Conservation (phyloP, 2,888 invertebrate species). For the Eupithecia tripunctaria region DNA sequence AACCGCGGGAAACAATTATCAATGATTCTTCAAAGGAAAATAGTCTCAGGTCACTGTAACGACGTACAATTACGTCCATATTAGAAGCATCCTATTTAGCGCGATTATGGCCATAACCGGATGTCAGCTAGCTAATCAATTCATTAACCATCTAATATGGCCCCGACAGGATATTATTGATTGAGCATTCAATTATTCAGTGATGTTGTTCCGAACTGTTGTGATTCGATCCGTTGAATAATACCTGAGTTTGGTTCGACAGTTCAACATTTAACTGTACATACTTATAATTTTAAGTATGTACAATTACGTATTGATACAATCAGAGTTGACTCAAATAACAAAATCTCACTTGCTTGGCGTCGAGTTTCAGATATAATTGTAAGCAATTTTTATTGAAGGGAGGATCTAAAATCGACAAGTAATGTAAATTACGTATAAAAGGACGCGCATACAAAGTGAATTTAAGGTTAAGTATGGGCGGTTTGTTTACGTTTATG, state of each 20-base stretch:
- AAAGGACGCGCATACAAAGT: no score
- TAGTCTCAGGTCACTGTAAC: slow-evolving; percentile 14
- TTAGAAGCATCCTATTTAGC: slow-evolving; percentile 34
- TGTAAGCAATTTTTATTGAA: no score
- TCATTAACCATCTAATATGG: slow-evolving; percentile 44
- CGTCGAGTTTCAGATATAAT: no score
- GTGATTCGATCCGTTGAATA: background rate
- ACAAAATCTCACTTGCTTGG: no score
- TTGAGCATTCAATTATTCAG: slow-evolving; percentile 27
- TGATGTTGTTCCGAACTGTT: slow-evolving; percentile 8
- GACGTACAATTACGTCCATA: slow-evolving; percentile 21
- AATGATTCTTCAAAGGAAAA: slow-evolving; percentile 1
- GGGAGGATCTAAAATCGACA: no score
- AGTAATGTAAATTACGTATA: no score
- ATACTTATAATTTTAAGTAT: no score
- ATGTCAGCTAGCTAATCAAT: slow-evolving; percentile 43
- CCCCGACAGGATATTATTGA: slow-evolving; percentile 34
- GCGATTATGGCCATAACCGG: slow-evolving; percentile 27
- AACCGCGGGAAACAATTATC: background rate
- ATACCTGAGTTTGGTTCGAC: background rate
- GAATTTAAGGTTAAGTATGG: no score
- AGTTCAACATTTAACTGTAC: background rate
- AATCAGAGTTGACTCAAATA: no score
- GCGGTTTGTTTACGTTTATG: no score
- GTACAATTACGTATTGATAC: no score